These are phyloP conservation scores for Tetragonula clypearis DNA, from an alignment of 1,140 invertebrate species.

Conservation along the genomic window DNA sequence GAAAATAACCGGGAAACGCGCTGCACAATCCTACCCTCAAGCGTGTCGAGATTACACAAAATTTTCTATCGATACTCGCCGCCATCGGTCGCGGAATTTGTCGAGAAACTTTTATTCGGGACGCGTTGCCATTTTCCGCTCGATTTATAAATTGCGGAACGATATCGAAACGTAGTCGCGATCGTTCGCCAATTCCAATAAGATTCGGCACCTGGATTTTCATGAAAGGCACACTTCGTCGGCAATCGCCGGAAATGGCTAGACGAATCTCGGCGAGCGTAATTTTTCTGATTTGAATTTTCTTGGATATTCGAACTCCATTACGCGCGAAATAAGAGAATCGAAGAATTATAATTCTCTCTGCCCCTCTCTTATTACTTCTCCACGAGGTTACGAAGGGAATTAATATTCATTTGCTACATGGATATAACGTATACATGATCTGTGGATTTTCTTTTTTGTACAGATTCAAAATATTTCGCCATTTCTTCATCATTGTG, in stretches of 20 bases:
- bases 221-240: conserved; percentile 40
- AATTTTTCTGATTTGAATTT: background rate
- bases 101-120: conserved; percentile 34
- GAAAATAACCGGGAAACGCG: background rate
- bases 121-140: conserved; percentile 50
- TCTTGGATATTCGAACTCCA: background rate
- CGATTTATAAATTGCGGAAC: conserved; percentile 57
- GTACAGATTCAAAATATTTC: no score
- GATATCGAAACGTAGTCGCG: conserved; percentile 25
- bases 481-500: no score
- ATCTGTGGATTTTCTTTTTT: no score
- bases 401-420: no score
- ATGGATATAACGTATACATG: background rate
- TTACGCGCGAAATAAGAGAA: no score
- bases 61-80: background rate
- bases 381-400: background rate
- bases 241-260: conserved; percentile 48
- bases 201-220: conserved; percentile 51
- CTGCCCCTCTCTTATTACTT: background rate
- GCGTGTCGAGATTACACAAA: conserved; percentile 2
- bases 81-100: conserved; percentile 20
- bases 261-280: background rate
- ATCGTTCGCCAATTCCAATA: conserved; percentile 56
- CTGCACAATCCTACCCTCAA: background rate
- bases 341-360: background rate